Evolutionary conservation across 2,113 vertebrate species (phyloP), one percentile per base, ranked within the genome.

Genomic region (Labeo rohita): DNA sequence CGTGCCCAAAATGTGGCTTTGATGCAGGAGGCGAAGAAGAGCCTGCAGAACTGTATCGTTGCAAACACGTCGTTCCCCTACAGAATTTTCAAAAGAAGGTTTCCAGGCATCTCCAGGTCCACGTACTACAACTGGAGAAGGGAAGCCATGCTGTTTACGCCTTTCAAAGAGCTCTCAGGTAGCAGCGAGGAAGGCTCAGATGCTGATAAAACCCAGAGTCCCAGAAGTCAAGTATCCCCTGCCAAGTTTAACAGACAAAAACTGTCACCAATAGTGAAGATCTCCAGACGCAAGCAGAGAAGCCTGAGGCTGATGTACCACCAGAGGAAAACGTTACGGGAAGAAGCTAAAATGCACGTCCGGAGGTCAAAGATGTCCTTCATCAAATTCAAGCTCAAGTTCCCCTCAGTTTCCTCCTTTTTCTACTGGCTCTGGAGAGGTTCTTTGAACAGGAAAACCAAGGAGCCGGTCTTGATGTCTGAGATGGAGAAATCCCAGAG

Each of bases 71-170:
- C 96, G 8, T 96, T 98, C 34, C 98, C 97, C 63, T 99, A 98
- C 77, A 94, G 96, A 52, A 94, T 96, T 87, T 99, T 99, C 93
- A 99, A 98, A 85, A 94, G 94, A 78, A 96, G 94, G 74, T 99
- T 98, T 89, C 97, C 98, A 0, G 96, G 97, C 75, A 98, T 99
- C 88, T 99, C 98, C 3, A 95, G 98, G 63, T 99, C 97, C 2
- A 98, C 97, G 13, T 99, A 99, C 88, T 99, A 99, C 92, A 99
- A 99, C 89, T 99, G 98, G 98, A 94, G 97, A 89, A 95, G 97
- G 50, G 98, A 99, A 92, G 98, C 97, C 13, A 93, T 99, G 92
- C 90, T 96, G 54, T 95, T 95, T 68, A 96, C 92, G 68, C 92
- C 96, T 54, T 97, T 95, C 92, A 97, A 96, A 90, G 91, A 92